Conservation (phyloP, 2,888 invertebrate species). For the Scelioninae gen. 1 region DNA sequence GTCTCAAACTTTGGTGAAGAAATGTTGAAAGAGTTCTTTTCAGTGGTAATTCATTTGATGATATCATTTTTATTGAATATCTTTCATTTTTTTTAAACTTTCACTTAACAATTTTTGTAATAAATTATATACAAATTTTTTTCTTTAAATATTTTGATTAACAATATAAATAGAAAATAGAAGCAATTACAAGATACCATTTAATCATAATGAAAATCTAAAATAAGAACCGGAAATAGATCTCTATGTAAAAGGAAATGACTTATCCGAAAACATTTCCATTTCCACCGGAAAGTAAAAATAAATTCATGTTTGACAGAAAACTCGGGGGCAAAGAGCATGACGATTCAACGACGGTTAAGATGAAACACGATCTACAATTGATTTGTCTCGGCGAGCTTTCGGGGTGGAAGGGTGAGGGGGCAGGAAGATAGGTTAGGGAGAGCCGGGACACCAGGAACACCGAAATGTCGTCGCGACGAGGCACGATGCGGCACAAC, state of each 20-base stretch:
- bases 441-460: conserved; percentile 30
- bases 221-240: not conserved
- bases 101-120: no score
- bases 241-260: not conserved
- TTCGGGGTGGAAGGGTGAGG: not conserved
- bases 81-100: no score
- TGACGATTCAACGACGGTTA: conserved; percentile 26
- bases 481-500: conserved; percentile 71
- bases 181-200: no score
- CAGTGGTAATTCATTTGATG: not conserved
- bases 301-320: conserved; percentile 1
- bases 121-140: no score
- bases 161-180: no score
- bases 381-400: conserved; percentile 45
- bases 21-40: not conserved
- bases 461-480: conserved; percentile 51
- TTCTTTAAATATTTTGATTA: no score
- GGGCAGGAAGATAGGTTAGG: conserved; percentile 29
- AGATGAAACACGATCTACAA: conserved; percentile 62
- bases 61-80: no score
- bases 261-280: conserved; percentile 11
- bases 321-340: conserved; percentile 15
- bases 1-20: conserved; percentile 6
- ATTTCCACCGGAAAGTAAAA: not conserved
- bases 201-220: not conserved